Conservation (phyloP, 2,888 invertebrate species). For the Drosophila kanekoi region DNA sequence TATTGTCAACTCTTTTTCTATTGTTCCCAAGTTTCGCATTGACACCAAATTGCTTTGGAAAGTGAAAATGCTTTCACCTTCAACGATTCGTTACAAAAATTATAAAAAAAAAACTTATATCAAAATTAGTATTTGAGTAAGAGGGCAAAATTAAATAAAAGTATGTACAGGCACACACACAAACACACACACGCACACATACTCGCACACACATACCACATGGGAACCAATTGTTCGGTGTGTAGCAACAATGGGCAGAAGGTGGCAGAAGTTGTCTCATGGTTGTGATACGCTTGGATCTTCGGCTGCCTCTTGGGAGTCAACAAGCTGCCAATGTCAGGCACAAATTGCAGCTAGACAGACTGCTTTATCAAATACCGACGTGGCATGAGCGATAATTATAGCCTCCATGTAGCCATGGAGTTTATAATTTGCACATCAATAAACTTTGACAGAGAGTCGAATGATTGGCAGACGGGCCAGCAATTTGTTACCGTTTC, state of each 20-base stretch:
- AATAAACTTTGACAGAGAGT: constrained; percentile 70
- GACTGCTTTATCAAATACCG: constrained; percentile 15
- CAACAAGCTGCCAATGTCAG: constrained; percentile 45
- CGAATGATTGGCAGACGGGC: constrained; percentile 32
- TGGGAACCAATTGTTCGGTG: constrained; percentile 25
- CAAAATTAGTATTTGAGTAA: constrained; percentile 40
- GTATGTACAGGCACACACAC: not conserved
- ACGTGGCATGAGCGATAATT: constrained; percentile 45
- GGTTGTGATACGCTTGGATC: constrained; percentile 36
- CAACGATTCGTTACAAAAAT: constrained; percentile 68
- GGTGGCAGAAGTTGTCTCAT: constrained; percentile 45
- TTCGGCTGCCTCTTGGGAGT: constrained; percentile 15
- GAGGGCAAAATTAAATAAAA: constrained; percentile 64
- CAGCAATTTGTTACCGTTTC: constrained; percentile 56
- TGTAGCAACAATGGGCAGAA: constrained; percentile 20
- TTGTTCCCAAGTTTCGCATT: constrained; percentile 71
- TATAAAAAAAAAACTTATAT: constrained; percentile 13
- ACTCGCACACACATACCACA: constrained; percentile 15
- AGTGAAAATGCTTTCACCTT: constrained; percentile 84
- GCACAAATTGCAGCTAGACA: constrained; percentile 30
- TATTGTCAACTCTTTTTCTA: constrained; percentile 50
- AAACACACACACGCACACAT: constrained; percentile 36
- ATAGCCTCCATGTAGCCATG: constrained; percentile 2
- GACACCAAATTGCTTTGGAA: constrained; percentile 78
- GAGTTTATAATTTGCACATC: constrained; percentile 66